Conservation (phyloP, 2,888 invertebrate species). For the Eupelmus urozonus region DNA sequence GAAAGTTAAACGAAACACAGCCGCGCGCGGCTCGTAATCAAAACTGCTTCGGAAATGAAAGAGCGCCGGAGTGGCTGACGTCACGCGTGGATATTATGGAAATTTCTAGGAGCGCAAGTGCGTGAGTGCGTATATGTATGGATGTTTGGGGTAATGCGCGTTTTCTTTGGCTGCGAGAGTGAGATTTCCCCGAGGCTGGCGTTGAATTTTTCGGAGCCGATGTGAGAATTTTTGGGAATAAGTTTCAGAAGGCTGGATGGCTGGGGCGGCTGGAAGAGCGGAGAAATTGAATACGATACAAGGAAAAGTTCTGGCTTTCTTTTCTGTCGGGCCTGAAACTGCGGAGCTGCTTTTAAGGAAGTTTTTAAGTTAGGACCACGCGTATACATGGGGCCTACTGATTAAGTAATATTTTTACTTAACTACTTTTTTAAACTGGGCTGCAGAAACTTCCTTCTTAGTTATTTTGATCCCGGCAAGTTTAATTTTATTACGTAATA, state of each 20-base stretch:
- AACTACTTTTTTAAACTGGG: conserved; percentile 30
- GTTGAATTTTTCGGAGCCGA: conserved; percentile 24
- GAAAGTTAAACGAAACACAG: conserved; percentile 51
- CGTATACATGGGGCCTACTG: background rate
- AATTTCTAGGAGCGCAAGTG: conserved; percentile 20
- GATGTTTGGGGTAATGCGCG: conserved; percentile 15
- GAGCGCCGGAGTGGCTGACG: background rate
- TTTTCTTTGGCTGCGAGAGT: conserved; percentile 20
- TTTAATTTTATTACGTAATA: background rate
- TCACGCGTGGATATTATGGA: conserved; percentile 47
- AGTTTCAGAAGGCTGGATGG: too few species aligned
- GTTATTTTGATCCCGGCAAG: background rate
- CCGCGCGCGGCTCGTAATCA: conserved; percentile 41
- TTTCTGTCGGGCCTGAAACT: background rate
- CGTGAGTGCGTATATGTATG: background rate
- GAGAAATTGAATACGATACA: conserved; percentile 14
- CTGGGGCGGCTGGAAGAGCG: too few species aligned
- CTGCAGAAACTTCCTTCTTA: conserved; percentile 12
- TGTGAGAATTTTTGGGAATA: background rate
- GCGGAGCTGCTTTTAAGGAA: background rate
- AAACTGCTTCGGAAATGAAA: conserved; percentile 52
- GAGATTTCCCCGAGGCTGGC: conserved; percentile 30
- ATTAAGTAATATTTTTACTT: conserved; percentile 23
- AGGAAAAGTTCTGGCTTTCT: background rate
- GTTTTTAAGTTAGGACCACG: background rate